Evolutionary conservation across 2,888 invertebrate species (phyloP).

Genomic region (Limnephilus marmoratus): DNA sequence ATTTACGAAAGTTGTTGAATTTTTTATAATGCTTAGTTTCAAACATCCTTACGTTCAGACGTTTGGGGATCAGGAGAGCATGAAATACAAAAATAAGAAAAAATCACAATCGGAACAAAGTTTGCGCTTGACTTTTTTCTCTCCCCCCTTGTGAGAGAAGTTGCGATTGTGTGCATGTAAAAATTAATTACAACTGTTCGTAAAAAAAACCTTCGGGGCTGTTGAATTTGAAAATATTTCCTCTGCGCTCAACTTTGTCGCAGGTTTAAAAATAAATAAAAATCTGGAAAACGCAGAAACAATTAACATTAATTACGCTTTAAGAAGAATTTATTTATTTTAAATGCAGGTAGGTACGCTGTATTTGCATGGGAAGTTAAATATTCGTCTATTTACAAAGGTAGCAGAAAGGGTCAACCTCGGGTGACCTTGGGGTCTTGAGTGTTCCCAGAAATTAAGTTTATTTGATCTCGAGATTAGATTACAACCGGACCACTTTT

Average conservation of each 20-base stretch:
- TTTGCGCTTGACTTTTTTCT: neutral
- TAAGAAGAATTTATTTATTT: neutral
- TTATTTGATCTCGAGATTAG: conserved; percentile 33
- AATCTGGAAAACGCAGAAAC: neutral
- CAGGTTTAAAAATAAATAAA: neutral
- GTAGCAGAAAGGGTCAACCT: neutral
- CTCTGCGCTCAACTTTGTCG: neutral
- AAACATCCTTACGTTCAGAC: neutral
- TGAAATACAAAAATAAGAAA: neutral
- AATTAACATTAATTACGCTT: neutral
- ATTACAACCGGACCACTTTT: neutral
- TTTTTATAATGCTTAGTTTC: neutral
- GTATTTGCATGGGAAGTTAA: neutral
- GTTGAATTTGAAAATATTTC: neutral
- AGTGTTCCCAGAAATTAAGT: conserved; percentile 31
- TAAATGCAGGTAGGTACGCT: neutral
- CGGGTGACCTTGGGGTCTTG: neutral
- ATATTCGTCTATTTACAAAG: neutral
- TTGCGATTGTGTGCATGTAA: neutral
- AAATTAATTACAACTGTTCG: neutral
- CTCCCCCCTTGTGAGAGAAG: neutral
- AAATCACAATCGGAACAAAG: neutral
- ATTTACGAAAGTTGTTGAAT: neutral
- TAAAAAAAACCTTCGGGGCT: neutral
- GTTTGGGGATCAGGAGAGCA: neutral